Evolutionary conservation across 2,888 invertebrate genomes (phyloP), one percentile per base, ranked within the genome.

Genomic region (Tipula unca): DNA sequence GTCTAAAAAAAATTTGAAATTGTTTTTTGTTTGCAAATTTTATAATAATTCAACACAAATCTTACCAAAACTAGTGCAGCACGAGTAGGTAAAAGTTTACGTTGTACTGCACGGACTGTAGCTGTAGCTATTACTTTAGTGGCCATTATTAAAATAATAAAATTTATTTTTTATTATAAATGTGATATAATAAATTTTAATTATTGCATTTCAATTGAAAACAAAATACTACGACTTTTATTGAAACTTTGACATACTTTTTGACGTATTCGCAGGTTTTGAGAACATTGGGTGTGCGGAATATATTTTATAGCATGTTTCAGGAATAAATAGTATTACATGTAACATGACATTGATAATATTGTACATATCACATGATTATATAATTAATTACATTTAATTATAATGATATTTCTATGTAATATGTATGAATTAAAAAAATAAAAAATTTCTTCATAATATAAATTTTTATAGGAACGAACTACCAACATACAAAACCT

Each of bases 21-120:
- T 87, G 86, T 85, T 87, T 85, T 25, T 36, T 29, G 48, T 86
- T 48, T 54, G 85, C 0, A 8, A 69, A 48, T 86, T 48, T 85
- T 86, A 29, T 82, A 13, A 29, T 85, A 0, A n/a, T n/a, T n/a
- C n/a, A n/a, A n/a, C n/a, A n/a, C n/a, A n/a, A n/a, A n/a, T 86
- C 88, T 88, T 89, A 91, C 91, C 89, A 98, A 91, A 87, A 95
- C 94, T 85, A 98, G 91, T 2, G 98, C 98, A 87, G 97, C 96
- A 88, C 97, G 92, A 83, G 95, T 94, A n/a, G 98, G 95, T 87
- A 96, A 90, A 87, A 96, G 90, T 90, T 93, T 94, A 89, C 96
- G 93, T 88, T 94, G 95, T 32, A 97, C 95, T 87, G 97, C 96
- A 88, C 96, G 93, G 35, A 98, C 97, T 86, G 97, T 97, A 35